Conservation (phyloP, 2,113 vertebrate genomes). For the Apistogramma diplotaenia region DNA sequence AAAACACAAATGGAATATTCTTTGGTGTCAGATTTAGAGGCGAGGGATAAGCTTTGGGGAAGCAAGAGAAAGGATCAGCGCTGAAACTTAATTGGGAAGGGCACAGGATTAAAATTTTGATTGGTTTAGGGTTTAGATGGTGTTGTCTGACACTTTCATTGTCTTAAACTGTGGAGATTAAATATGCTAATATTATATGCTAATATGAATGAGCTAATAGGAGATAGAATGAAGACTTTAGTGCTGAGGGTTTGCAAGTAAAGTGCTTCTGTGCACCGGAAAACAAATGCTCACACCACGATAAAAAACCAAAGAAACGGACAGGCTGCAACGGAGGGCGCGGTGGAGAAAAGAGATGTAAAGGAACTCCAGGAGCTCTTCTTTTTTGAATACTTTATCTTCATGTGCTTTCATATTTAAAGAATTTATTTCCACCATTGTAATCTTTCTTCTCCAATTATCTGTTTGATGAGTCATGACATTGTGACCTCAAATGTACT, state of each 20-base stretch:
- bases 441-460: not conserved
- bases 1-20: slow-evolving; percentile 51
- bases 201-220: slow-evolving; percentile 40
- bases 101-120: slow-evolving; percentile 60
- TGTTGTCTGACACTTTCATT: slow-evolving; percentile 50
- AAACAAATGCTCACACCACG: not conserved
- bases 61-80: slow-evolving; percentile 56
- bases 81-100: slow-evolving; percentile 62
- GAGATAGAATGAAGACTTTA: not conserved
- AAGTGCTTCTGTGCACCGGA: not conserved
- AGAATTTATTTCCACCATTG: not conserved
- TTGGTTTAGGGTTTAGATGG: slow-evolving; percentile 64
- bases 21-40: slow-evolving; percentile 48
- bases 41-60: slow-evolving; percentile 41
- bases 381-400: not conserved
- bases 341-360: not conserved
- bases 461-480: not conserved
- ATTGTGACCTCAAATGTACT: not conserved
- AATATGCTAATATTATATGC: slow-evolving; percentile 50
- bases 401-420: not conserved
- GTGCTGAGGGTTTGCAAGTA: not conserved
- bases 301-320: not conserved
- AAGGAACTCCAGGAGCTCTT: not conserved
- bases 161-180: slow-evolving; percentile 50
- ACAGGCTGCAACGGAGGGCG: not conserved